Evolutionary conservation across 1,140 invertebrate genomes (phyloP).

Genomic region (Polypedilum pembai): DNA sequence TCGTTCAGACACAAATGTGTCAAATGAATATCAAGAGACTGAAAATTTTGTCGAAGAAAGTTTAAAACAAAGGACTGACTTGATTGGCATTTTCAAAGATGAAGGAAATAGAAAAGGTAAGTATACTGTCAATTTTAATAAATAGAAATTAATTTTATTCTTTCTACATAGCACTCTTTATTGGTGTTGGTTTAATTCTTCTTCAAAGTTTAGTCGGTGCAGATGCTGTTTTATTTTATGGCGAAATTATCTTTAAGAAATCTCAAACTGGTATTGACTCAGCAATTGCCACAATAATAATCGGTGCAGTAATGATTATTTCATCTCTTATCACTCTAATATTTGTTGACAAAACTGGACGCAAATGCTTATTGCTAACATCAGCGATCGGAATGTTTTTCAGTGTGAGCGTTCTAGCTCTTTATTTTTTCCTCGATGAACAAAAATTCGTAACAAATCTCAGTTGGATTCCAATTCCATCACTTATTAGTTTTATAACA

Average conservation of each 20-base stretch:
- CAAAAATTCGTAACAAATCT: neutral
- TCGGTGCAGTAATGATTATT: neutral
- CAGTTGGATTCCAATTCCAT: neutral
- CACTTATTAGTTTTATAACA: neutral
- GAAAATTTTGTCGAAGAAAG: neutral
- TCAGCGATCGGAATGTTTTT: neutral
- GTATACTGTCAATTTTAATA: too few relatives aligned
- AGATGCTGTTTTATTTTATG: neutral
- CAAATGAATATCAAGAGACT: neutral
- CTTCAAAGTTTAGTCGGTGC: neutral
- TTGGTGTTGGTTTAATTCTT: neutral
- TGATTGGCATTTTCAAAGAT: neutral
- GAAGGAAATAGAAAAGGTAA: neutral
- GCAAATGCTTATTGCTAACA: neutral
- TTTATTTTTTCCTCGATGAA: neutral
- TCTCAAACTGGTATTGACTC: neutral
- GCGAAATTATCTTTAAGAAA: neutral
- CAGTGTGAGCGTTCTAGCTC: neutral
- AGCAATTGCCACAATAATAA: neutral
- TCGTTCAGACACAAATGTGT: neutral
- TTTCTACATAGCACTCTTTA: neutral
- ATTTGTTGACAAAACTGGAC: neutral
- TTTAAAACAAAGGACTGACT: neutral
- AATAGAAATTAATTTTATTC: too few relatives aligned
- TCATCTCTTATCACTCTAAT: neutral